A percentile compares a stretch with the other conserved stretches of the same genome.
Evolutionary conservation across 2,888 invertebrate species (phyloP).

Genomic region (Apamea crenata): DNA sequence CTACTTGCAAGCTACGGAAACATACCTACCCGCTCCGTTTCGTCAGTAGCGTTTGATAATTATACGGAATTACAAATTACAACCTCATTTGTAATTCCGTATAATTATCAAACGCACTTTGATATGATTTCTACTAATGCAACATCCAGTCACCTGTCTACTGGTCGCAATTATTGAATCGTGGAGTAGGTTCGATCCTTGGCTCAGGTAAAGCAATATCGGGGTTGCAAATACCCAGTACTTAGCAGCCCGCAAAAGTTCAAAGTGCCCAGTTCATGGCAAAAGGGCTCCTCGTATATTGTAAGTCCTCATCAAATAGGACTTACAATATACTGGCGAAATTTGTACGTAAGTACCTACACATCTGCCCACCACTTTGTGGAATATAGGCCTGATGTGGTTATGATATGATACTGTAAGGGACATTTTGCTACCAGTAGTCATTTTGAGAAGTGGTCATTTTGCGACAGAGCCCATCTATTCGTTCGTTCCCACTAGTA

Average conservation of each 20-base stretch:
- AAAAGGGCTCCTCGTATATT: neutral
- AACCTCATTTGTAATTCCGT: too few relatives aligned
- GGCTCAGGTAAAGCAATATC: neutral
- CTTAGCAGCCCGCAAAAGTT: neutral
- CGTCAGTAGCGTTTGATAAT: constrained; percentile 33
- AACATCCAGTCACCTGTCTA: neutral
- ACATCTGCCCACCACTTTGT: too few relatives aligned
- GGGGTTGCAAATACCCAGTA: neutral
- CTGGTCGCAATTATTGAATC: neutral
- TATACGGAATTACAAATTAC: constrained; percentile 33
- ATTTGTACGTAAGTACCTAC: neutral
- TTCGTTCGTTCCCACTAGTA: too few relatives aligned
- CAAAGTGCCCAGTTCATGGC: neutral
- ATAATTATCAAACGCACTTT: too few relatives aligned
- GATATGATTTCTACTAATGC: constrained; percentile 33
- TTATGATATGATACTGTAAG: too few relatives aligned
- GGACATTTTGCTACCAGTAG: too few relatives aligned
- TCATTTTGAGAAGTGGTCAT: too few relatives aligned
- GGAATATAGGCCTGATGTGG: too few relatives aligned
- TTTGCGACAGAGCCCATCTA: too few relatives aligned
- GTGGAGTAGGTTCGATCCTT: neutral
- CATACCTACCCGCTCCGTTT: constrained; percentile 10
- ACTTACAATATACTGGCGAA: neutral
- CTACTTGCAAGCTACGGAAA: constrained; percentile 17
- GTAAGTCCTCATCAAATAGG: neutral